Evolutionary conservation across 2,888 invertebrate genomes (phyloP).

Genomic region (Elysia crispata): DNA sequence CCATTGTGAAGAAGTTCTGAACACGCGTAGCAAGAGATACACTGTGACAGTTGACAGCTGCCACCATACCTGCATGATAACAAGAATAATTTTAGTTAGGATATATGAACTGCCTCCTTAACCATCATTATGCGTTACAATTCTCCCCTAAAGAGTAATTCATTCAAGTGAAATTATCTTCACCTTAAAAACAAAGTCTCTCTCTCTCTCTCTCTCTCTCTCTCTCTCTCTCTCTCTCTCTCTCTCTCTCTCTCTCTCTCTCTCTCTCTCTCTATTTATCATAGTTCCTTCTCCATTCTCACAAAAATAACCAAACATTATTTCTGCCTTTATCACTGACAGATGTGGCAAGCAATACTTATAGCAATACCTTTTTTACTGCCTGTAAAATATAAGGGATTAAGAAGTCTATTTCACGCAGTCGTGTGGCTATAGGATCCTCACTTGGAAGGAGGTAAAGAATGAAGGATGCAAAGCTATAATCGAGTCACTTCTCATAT

Average conservation of each 20-base stretch:
- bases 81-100: not conserved
- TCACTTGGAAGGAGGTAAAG: too few species aligned
- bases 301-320: too few species aligned
- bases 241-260: not conserved
- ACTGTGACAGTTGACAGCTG: constrained; percentile 94
- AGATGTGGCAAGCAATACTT: too few species aligned
- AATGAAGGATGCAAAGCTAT: too few species aligned
- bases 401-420: too few species aligned
- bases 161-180: not conserved
- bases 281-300: not conserved
- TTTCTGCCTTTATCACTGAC: too few species aligned
- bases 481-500: too few species aligned
- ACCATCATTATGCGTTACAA: not conserved
- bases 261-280: constrained; percentile 24
- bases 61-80: constrained; percentile 44
- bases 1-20: constrained; percentile 95
- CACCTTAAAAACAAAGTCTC: not conserved
- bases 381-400: too few species aligned
- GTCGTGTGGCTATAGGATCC: too few species aligned
- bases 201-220: constrained; percentile 15
- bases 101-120: not conserved
- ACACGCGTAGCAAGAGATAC: constrained; percentile 95
- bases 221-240: constrained; percentile 33
- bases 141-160: not conserved
- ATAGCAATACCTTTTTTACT: too few species aligned